Evolutionary conservation across 2,888 invertebrate species (phyloP).

Genomic region (Carpatolechia fugitivella): DNA sequence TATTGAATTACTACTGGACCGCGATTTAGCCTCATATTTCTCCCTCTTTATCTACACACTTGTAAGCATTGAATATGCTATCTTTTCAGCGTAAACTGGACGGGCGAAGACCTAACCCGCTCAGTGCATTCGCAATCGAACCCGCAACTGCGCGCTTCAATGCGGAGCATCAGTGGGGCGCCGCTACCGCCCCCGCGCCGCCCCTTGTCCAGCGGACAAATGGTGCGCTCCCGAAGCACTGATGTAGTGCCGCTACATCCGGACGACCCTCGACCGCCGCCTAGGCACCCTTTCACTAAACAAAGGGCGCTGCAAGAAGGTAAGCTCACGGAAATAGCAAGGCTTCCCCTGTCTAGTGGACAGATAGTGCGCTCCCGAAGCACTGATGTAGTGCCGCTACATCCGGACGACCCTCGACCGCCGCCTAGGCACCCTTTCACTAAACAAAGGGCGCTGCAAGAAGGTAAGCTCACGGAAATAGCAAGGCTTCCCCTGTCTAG

Average conservation of each 20-base stretch:
- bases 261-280: slow-evolving; percentile 47
- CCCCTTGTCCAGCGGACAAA: slow-evolving; percentile 27
- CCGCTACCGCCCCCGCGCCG: slow-evolving; percentile 37
- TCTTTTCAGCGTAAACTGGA: slow-evolving; percentile 66
- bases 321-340: too few species aligned
- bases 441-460: slow-evolving; percentile 41
- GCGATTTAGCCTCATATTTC: too few species aligned
- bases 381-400: too few species aligned
- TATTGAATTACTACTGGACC: too few species aligned
- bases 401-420: too few species aligned
- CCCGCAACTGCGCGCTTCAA: slow-evolving; percentile 52
- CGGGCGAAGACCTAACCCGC: slow-evolving; percentile 62
- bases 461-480: too few species aligned
- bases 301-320: slow-evolving; percentile 48
- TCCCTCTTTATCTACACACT: too few species aligned
- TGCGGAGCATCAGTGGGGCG: slow-evolving; percentile 35
- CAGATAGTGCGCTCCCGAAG: too few species aligned
- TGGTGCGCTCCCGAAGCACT: slow-evolving; percentile 54
- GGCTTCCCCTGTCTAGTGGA: too few species aligned
- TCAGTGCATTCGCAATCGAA: slow-evolving; percentile 53
- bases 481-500: too few species aligned
- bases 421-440: slow-evolving; percentile 40
- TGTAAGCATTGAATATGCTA: too few species aligned
- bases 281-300: slow-evolving; percentile 39
- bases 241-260: slow-evolving; percentile 39